Evolutionary conservation across 2,797 vertebrate species (phyloP).

Genomic region (Apodemus agrarius): DNA sequence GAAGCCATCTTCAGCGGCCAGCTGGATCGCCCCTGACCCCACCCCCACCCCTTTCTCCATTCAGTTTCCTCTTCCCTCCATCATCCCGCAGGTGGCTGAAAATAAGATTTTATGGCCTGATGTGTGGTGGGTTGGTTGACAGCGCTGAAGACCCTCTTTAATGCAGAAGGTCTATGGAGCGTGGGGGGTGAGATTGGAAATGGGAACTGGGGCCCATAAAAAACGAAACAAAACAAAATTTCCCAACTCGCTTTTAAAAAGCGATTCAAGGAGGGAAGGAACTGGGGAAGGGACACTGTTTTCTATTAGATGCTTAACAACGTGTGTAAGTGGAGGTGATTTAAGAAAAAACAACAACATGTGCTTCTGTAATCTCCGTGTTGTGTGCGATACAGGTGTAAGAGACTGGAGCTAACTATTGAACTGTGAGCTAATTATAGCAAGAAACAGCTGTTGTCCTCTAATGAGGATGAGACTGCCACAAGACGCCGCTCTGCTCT

Average conservation of each 20-base stretch:
- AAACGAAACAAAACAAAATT: background rate
- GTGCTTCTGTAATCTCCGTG: conserved; percentile 86
- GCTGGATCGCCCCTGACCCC: conserved; percentile 82
- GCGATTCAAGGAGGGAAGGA: conserved; percentile 46
- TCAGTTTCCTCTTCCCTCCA: conserved; percentile 78
- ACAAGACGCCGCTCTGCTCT: conserved; percentile 64
- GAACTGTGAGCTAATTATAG: conserved; percentile 90
- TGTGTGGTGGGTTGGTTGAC: conserved; percentile 68
- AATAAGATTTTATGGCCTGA: conserved; percentile 82
- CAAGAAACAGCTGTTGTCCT: conserved; percentile 89
- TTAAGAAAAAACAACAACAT: conserved; percentile 82
- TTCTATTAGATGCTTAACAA: conserved; percentile 87
- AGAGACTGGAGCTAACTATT: conserved; percentile 86
- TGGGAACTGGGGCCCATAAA: conserved; percentile 11
- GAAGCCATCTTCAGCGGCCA: conserved; percentile 85
- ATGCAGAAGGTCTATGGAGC: conserved; percentile 69
- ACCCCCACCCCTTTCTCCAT: conserved; percentile 38
- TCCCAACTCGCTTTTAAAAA: conserved; percentile 74
- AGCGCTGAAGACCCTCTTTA: conserved; percentile 70
- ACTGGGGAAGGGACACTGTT: conserved; percentile 71
- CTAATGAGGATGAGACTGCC: conserved; percentile 86
- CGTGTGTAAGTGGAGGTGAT: conserved; percentile 85
- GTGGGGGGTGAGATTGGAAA: conserved; percentile 70
- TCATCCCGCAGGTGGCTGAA: conserved; percentile 85
- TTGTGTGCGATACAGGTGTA: conserved; percentile 87